Evolutionary conservation across 2,113 vertebrate species (phyloP), one percentile per base, ranked within the genome.

Genomic region (Microtus pennsylvanicus): DNA sequence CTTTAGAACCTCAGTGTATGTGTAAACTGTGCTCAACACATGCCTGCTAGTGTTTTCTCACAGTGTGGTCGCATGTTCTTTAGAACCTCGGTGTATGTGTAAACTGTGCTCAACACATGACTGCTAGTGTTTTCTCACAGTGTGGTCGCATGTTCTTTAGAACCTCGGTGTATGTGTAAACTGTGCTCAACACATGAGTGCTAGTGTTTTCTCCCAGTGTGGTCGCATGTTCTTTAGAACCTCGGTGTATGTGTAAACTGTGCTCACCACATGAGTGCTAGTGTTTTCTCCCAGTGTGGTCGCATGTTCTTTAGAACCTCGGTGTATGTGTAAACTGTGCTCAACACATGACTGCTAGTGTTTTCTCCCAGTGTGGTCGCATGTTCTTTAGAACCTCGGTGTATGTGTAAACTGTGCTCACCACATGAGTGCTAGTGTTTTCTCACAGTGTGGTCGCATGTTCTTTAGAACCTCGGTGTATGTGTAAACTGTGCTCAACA

Each of bases 371-470:
- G 42, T 83, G 67, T 94, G 93, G 67, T 97, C 94, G 89, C 61
- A 70, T 94, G 91, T 47, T 42, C 94, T 96, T 88, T 87, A 96
- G 38, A 87, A 97, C 96, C 94, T 97, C 77, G 93, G 65, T 92
- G 86, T 95, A 92, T 94, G 83, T 95, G 95, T 96, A 96, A 97
- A 94, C 92, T 94, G 76, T 85, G 83, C 91, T 97, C 82, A 92
- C 81, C 52, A 97, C 95, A 96, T 90, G 87, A 91, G 89, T 98
- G 81, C 96, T 94, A 95, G 82, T 86, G 33, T 97, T 96, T 97
- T 52, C 3, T 87, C 55, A 1, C 83, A 89, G 42, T 83, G 67
- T 94, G 93, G 67, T 94, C 95, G 90, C 61, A 70, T 94, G 91
- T 47, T 42, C 94, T 96, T 88, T 87, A 96, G 38, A 87, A 97